Percentiles rank a stretch among this genome's conserved stretches.
These are phyloP conservation scores for Cyprinodon tularosa DNA, from an alignment of 2,113 vertebrate genomes.

Conservation along the genomic window DNA sequence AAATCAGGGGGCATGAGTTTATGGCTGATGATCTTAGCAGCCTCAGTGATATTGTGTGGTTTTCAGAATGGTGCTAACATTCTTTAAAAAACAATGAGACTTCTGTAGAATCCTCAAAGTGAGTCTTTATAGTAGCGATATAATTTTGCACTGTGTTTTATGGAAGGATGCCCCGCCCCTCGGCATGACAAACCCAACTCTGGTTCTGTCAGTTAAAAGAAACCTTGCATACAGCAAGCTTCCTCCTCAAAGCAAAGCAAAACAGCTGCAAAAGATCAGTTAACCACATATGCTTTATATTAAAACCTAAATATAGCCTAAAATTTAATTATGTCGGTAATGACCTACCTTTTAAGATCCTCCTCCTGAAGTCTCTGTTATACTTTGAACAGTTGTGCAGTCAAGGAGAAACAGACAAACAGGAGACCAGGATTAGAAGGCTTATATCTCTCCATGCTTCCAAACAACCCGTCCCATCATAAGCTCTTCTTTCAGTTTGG, in stretches of 20 bases:
- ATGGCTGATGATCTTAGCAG: conserved; percentile 7
- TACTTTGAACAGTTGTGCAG: conserved; percentile 74
- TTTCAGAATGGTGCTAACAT: background rate
- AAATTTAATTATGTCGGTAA: no score
- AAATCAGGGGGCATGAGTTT: conserved; percentile 4
- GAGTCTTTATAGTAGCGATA: conserved; percentile 5
- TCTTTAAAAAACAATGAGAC: conserved; percentile 9
- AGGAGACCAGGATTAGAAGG: conserved; percentile 35
- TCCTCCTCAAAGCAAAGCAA: background rate
- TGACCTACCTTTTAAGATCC: no score
- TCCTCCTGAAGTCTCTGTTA: background rate
- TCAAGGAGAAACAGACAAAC: conserved; percentile 73
- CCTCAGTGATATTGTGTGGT: background rate
- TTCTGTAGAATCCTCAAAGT: background rate
- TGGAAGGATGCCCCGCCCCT: conserved; percentile 16
- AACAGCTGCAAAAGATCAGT: background rate
- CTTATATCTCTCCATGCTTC: conserved; percentile 16
- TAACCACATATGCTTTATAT: background rate
- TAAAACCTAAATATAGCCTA: background rate
- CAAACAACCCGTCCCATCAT: background rate
- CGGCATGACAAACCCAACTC: conserved; percentile 41
- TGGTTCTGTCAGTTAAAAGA: conserved; percentile 24
- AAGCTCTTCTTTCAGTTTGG: background rate
- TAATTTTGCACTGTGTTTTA: background rate
- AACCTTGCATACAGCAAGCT: conserved; percentile 21